Percentiles rank a stretch among this genome's conserved stretches.
phyloP scores from a whole-genome alignment of 2,797 vertebrate species.

The Pampus argenteus region DNA sequence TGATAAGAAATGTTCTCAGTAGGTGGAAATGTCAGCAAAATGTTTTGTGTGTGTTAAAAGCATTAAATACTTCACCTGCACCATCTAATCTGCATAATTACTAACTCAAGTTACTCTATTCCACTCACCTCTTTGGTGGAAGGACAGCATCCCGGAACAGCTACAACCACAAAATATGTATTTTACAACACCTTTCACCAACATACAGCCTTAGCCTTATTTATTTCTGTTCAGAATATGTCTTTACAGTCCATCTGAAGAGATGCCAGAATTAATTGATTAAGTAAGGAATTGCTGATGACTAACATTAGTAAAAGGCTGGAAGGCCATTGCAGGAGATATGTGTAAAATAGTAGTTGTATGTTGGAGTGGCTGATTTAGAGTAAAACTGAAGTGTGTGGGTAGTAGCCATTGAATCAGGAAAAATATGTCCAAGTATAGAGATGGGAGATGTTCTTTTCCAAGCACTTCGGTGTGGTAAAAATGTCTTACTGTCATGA shows the following conservation, averaged over 20 bases:
- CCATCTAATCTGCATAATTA: conserved; percentile 37
- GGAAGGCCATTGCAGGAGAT: conserved; percentile 10
- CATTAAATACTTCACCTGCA: conserved; percentile 25
- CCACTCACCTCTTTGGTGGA: conserved; percentile 1
- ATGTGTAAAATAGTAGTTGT: conserved; percentile 28
- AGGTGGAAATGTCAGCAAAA: conserved; percentile 9
- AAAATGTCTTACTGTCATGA: conserved; percentile 23
- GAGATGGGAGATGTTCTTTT: not conserved
- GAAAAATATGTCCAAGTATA: conserved; percentile 19
- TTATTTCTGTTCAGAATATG: conserved; percentile 30
- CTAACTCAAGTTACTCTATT: conserved; percentile 20
- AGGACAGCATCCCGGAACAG: not conserved
- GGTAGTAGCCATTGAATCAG: conserved; percentile 27
- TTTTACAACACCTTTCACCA: not conserved
- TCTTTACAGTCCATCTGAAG: conserved; percentile 28
- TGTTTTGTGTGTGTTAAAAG: conserved; percentile 21
- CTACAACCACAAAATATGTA: conserved; percentile 1
- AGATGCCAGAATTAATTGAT: conserved; percentile 15
- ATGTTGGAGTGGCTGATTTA: conserved; percentile 31
- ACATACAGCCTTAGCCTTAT: conserved; percentile 23
- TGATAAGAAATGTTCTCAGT: conserved; percentile 1
- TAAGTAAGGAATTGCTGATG: conserved; percentile 16
- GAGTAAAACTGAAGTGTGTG: conserved; percentile 30
- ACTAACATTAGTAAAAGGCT: conserved; percentile 28
- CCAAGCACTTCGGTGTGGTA: conserved; percentile 19